A percentile compares a stretch with the other conserved stretches of the same genome.
phyloP scores from a whole-genome alignment of 2,797 vertebrate genomes.

The Paguma larvata region DNA sequence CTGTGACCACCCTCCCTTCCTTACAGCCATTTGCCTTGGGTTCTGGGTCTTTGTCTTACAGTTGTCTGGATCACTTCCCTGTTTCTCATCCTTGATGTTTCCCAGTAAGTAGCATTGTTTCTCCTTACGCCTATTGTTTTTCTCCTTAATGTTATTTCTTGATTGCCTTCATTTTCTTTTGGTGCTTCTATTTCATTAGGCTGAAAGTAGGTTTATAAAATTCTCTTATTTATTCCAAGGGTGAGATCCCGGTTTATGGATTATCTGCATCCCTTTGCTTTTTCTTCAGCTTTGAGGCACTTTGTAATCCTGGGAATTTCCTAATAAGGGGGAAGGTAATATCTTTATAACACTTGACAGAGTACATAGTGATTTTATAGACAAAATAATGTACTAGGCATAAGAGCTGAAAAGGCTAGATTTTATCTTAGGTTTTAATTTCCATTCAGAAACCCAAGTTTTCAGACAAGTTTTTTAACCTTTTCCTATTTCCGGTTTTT shows the following conservation, averaged over 20 bases:
- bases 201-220: conserved; percentile 62
- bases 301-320: conserved; percentile 1
- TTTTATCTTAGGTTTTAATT: conserved; percentile 1
- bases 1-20: background rate
- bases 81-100: conserved; percentile 37
- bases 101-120: background rate
- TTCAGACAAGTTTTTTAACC: conserved; percentile 12
- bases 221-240: conserved; percentile 54
- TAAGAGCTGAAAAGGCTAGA: background rate
- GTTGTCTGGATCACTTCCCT: conserved; percentile 9
- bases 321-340: background rate
- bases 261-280: background rate
- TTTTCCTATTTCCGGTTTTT: conserved; percentile 37
- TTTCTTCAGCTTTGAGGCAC: background rate
- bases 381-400: background rate
- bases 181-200: conserved; percentile 60
- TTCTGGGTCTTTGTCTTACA: background rate
- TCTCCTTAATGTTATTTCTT: conserved; percentile 54
- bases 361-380: background rate
- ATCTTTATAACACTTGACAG: background rate
- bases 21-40: background rate
- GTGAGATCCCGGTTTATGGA: background rate
- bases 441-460: background rate
- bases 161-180: conserved; percentile 68
- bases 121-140: background rate